Evolutionary conservation across 30 jellyfish, hydroid and myxozoan genomes (phyloP).

Genomic region (Aurelia coerulea): DNA sequence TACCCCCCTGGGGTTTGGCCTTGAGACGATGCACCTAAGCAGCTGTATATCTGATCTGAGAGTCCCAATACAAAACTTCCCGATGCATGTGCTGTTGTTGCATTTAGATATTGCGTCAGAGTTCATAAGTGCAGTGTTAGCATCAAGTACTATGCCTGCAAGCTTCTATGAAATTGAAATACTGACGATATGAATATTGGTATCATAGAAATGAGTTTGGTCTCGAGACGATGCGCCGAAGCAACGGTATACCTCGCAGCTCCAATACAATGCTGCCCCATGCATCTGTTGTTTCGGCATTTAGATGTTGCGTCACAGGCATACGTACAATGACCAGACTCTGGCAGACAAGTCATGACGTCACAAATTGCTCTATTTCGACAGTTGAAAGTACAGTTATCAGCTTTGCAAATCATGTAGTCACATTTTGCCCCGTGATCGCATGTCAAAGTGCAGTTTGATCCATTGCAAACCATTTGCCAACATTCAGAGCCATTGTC

Average conservation of each 20-base stretch:
- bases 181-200: not conserved
- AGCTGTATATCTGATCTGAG: not conserved
- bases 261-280: conserved; percentile 46
- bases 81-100: not conserved
- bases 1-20: no score
- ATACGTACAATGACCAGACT: conserved; percentile 34
- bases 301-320: conserved; percentile 46
- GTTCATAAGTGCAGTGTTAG: conserved; percentile 9
- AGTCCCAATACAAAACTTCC: conserved; percentile 44
- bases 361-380: conserved; percentile 41
- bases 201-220: not conserved
- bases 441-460: conserved; percentile 59
- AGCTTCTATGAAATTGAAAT: not conserved
- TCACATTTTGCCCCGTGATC: conserved; percentile 30
- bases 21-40: not conserved
- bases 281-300: conserved; percentile 44
- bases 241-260: conserved; percentile 24
- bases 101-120: conserved; percentile 25
- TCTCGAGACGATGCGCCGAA: not conserved
- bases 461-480: conserved; percentile 62
- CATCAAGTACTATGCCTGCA: not conserved
- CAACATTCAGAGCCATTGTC: conserved; percentile 61
- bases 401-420: conserved; percentile 48
- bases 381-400: conserved; percentile 47
- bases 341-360: conserved; percentile 52